These are phyloP conservation scores for Enteromius argenteus DNA, from an alignment of 2,797 vertebrate genomes.

Conservation along the genomic window DNA sequence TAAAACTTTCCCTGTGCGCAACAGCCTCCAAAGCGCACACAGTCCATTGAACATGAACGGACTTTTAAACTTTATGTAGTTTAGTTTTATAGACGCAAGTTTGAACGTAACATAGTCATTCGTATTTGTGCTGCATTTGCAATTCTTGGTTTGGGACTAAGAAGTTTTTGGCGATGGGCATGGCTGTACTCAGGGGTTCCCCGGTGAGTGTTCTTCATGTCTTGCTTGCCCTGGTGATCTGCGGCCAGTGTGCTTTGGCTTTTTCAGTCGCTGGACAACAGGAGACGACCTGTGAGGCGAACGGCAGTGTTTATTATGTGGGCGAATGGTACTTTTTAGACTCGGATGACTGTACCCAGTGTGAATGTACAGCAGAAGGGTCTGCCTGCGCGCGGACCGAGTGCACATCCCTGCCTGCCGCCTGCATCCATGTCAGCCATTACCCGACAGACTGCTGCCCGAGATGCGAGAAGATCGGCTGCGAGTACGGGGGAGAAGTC, in stretches of 20 bases:
- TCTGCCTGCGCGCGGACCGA: constrained; percentile 79
- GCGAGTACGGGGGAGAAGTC: constrained; percentile 84
- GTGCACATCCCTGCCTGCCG: constrained; percentile 81
- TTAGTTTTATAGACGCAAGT: background rate
- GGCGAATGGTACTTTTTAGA: constrained; percentile 88
- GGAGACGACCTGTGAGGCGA: constrained; percentile 81
- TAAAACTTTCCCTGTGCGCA: constrained; percentile 55
- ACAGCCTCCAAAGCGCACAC: constrained; percentile 9
- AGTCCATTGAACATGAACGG: constrained; percentile 1
- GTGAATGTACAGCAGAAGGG: constrained; percentile 82
- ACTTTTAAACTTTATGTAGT: background rate
- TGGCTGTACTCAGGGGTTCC: constrained; percentile 43
- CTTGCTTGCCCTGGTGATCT: constrained; percentile 67
- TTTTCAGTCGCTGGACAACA: constrained; percentile 78
- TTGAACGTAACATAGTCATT: background rate
- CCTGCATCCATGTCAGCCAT: constrained; percentile 89
- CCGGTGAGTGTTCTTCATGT: constrained; percentile 46
- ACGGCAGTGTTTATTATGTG: constrained; percentile 83
- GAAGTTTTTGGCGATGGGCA: constrained; percentile 47
- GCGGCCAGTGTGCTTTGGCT: constrained; percentile 57
- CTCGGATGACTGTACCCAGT: constrained; percentile 84
- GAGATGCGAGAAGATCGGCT: constrained; percentile 85
- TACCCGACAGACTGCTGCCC: constrained; percentile 88
- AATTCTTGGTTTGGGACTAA: background rate
- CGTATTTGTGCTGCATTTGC: background rate